phyloP scores from a whole-genome alignment of 2,797 vertebrate genomes.

The Meda fulgida region DNA sequence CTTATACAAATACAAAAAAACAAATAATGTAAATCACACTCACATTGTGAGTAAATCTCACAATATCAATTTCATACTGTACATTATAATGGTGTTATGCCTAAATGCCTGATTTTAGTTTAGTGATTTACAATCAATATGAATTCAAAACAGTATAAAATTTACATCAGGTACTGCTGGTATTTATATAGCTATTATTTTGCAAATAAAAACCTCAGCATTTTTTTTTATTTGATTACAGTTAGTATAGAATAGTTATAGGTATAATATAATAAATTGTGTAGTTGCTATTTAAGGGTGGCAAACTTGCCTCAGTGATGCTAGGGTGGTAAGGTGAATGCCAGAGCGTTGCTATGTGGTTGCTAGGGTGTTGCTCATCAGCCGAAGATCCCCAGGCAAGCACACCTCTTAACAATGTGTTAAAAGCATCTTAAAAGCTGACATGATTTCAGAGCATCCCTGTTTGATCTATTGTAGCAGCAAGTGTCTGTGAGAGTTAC shows the following conservation, averaged over 20 bases:
- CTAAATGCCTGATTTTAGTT: background rate
- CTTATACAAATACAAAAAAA: no score
- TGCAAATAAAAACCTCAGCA: background rate
- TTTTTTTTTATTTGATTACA: background rate
- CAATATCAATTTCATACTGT: no score
- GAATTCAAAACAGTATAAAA: background rate
- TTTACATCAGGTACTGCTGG: background rate
- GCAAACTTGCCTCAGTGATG: background rate
- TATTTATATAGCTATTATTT: background rate
- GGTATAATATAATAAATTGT: background rate
- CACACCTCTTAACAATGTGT: slow-evolving; percentile 30
- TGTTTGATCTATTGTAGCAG: slow-evolving; percentile 42
- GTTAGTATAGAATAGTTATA: background rate
- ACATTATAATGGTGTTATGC: background rate
- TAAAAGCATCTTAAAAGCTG: slow-evolving; percentile 26
- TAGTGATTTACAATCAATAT: background rate
- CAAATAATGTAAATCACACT: background rate
- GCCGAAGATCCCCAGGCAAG: background rate
- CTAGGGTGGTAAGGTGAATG: background rate
- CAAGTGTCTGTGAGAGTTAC: slow-evolving; percentile 5
- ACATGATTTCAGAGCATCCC: background rate
- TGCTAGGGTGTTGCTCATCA: background rate
- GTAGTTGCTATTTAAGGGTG: background rate
- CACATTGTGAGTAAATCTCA: background rate
- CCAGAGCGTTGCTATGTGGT: background rate